Evolutionary conservation across 2,888 invertebrate genomes (phyloP), one percentile per base, ranked within the genome.

Genomic region (Caenorhabditis virilis): DNA sequence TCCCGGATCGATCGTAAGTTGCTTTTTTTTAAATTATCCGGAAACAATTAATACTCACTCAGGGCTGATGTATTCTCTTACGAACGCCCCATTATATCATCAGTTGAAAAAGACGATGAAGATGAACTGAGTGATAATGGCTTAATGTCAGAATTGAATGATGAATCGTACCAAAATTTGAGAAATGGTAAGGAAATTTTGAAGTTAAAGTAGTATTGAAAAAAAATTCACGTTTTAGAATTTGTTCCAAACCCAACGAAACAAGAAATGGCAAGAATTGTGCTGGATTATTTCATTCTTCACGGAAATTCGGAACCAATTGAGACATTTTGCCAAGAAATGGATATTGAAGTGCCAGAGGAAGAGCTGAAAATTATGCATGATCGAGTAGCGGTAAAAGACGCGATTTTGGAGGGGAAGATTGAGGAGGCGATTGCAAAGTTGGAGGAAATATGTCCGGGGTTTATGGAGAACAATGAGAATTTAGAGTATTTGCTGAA

Each of bases 201-300:
- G 2, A 16, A 11, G 7, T n/a, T n/a, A n/a, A n/a, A n/a, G n/a
- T n/a, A n/a, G 13, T 30, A 9, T 30, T 30, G 6, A 30, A 30
- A 30, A 9, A 30, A 6, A 30, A 9, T 30, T 30, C 13, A 9
- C 13, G 6, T 30, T 30, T 13, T 13, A 30, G 41, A 42, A 9
- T 42, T 62, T 51, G 46, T 56, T 33, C 64, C 64, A 16, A 39
- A 58, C 5, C 64, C 64, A 25, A 51, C 23, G n/a, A 20, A 30
- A 15, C 5, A n/a, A 1, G 54, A 64, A 2, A 26, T 64, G 3
- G 3, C 27, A 6, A 22, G 41, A n/a, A 35, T 57, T 7, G 51
- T 47, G 0, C 51, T 64, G 18, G 64, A 64, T 18, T 57, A 58
- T 22, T 55, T 64, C 26, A 46, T 58, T 9, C 42, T 48, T 23